These are phyloP conservation scores for Leptobrachium ailaonicum DNA, from an alignment of 2,113 vertebrate species.

Conservation along the genomic window DNA sequence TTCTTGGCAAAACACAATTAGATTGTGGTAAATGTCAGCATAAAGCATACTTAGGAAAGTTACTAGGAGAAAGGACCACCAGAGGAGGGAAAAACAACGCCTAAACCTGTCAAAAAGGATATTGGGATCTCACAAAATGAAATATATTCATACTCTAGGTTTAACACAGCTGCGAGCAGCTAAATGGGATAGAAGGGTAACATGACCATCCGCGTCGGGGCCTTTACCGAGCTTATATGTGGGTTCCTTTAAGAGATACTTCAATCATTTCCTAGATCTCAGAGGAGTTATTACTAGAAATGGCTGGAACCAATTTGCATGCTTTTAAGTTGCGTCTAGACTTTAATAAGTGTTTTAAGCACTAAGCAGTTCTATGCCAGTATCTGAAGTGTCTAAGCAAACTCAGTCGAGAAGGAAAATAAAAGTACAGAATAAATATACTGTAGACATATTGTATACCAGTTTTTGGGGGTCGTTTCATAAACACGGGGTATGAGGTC, in stretches of 20 bases:
- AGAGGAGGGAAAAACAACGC: constrained; percentile 71
- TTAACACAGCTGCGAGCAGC: constrained; percentile 70
- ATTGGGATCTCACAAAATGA: constrained; percentile 72
- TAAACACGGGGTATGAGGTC: background rate
- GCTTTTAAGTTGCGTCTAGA: constrained; percentile 98
- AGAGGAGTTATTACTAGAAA: constrained; percentile 79
- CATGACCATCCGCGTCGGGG: constrained; percentile 76
- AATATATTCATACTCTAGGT: constrained; percentile 65
- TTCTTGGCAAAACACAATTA: constrained; percentile 79
- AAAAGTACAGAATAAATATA: constrained; percentile 51
- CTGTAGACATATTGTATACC: background rate
- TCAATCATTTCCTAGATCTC: constrained; percentile 73
- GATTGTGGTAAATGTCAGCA: constrained; percentile 77
- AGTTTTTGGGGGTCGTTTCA: background rate
- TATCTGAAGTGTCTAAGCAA: constrained; percentile 73
- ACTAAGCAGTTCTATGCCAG: constrained; percentile 71
- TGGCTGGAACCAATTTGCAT: constrained; percentile 84
- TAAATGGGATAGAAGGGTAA: constrained; percentile 72
- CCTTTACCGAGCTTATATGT: constrained; percentile 59
- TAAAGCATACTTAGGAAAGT: constrained; percentile 78
- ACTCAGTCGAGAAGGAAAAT: constrained; percentile 60
- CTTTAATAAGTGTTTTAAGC: constrained; percentile 93
- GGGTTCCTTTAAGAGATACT: constrained; percentile 68
- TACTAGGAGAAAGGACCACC: constrained; percentile 71
- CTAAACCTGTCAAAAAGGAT: constrained; percentile 74